Evolutionary conservation across 1,140 invertebrate species (phyloP).

Genomic region (Heterodera carotae): DNA sequence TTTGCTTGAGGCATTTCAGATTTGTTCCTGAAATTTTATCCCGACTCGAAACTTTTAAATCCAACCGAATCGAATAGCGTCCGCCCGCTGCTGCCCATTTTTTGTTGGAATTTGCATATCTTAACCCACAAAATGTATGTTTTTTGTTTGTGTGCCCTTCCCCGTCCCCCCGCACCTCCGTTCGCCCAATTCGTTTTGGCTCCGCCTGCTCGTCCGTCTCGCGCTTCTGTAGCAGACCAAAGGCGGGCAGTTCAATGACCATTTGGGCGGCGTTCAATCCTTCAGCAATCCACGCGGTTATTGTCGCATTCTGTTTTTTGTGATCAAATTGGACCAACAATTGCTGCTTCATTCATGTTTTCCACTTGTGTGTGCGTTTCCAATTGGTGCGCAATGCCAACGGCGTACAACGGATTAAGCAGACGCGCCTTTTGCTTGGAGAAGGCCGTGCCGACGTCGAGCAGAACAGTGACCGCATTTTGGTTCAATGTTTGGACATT

Average conservation of each 20-base stretch:
- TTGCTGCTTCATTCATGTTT: too few species aligned
- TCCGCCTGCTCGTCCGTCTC: not conserved
- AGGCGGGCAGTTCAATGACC: conserved; percentile 21
- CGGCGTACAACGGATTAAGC: conserved; percentile 22
- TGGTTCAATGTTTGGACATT: not conserved
- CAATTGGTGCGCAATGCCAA: conserved; percentile 10
- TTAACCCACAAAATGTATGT: not conserved
- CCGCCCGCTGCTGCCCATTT: conserved; percentile 1
- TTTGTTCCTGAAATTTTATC: too few species aligned
- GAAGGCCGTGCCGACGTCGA: not conserved
- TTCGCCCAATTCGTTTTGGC: not conserved
- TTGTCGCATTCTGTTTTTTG: conserved; percentile 16
- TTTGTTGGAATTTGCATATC: conserved; percentile 19
- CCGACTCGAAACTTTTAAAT: not conserved
- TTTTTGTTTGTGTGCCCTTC: not conserved
- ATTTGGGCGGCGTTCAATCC: not conserved
- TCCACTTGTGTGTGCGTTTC: conserved; percentile 16
- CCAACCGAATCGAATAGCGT: conserved; percentile 11
- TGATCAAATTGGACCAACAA: too few species aligned
- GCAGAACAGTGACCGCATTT: conserved; percentile 6
- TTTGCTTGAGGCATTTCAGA: too few species aligned
- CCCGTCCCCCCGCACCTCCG: conserved; percentile 1
- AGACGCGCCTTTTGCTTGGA: conserved; percentile 17
- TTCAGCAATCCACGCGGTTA: not conserved
- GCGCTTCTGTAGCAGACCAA: conserved; percentile 16